phyloP scores from a whole-genome alignment of 2,888 invertebrate species.

The Serrognathus titanus region DNA sequence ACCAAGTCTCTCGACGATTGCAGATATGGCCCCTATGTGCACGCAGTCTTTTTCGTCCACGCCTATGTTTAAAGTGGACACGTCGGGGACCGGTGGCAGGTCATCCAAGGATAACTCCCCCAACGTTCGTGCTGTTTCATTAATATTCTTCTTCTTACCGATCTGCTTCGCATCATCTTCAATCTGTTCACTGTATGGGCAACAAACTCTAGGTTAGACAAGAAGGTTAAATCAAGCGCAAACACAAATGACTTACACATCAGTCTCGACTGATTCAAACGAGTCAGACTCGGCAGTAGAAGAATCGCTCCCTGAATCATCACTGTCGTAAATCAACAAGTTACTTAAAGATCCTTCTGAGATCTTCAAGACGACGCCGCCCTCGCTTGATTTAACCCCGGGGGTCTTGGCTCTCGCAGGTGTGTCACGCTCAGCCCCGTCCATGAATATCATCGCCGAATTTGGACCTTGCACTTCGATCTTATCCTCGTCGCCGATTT shows the following conservation, averaged over 20 bases:
- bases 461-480: too few relatives aligned
- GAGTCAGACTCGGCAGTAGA: slow-evolving; percentile 21
- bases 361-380: slow-evolving; percentile 5
- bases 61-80: slow-evolving; percentile 60
- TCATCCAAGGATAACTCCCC: slow-evolving; percentile 65
- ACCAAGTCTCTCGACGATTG: slow-evolving; percentile 71
- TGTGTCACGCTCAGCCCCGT: too few relatives aligned
- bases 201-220: neutral
- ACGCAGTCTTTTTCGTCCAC: slow-evolving; percentile 73
- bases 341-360: slow-evolving; percentile 22
- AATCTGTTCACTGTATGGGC: neutral
- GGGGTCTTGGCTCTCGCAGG: too few relatives aligned
- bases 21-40: slow-evolving; percentile 69
- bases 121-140: slow-evolving; percentile 42
- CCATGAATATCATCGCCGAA: too few relatives aligned
- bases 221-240: neutral
- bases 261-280: slow-evolving; percentile 24
- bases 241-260: slow-evolving; percentile 13
- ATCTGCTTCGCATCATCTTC: slow-evolving; percentile 2
- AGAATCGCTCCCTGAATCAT: slow-evolving; percentile 18
- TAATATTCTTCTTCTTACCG: slow-evolving; percentile 5
- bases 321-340: slow-evolving; percentile 26
- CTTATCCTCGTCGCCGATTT: too few relatives aligned
- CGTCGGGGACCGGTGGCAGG: slow-evolving; percentile 76
- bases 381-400: neutral